Evolutionary conservation across 2,797 vertebrate species (phyloP).

Genomic region (Hydrocynus forskahlii): DNA sequence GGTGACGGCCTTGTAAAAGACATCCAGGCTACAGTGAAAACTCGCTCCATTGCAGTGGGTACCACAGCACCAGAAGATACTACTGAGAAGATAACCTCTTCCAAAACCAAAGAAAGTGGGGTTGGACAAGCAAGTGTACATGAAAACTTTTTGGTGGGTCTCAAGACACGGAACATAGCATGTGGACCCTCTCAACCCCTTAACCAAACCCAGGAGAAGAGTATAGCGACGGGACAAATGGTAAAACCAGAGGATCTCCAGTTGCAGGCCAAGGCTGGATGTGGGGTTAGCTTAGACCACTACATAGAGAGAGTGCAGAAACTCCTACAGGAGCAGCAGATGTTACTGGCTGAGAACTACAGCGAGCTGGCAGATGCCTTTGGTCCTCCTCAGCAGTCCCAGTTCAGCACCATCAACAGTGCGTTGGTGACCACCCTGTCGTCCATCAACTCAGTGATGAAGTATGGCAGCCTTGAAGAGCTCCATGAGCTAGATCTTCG

Average conservation of each 20-base stretch:
- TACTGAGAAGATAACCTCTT: constrained; percentile 50
- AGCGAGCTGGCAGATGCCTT: constrained; percentile 94
- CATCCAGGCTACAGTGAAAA: constrained; percentile 73
- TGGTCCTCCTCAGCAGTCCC: constrained; percentile 89
- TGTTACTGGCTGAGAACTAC: constrained; percentile 94
- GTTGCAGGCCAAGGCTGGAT: constrained; percentile 60
- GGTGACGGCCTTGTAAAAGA: constrained; percentile 95
- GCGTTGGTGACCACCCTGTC: constrained; percentile 94
- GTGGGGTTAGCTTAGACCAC: constrained; percentile 84
- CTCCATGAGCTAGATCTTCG: constrained; percentile 69
- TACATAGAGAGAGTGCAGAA: constrained; percentile 95
- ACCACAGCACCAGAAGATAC: constrained; percentile 77
- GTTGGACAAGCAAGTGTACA: constrained; percentile 85
- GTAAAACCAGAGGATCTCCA: constrained; percentile 26
- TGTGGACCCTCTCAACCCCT: constrained; percentile 82
- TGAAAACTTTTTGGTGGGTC: constrained; percentile 91
- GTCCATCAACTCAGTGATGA: constrained; percentile 94
- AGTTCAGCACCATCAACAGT: constrained; percentile 95
- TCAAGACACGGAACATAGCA: constrained; percentile 93
- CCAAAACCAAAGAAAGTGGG: constrained; percentile 91
- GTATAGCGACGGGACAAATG: constrained; percentile 10
- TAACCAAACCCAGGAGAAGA: constrained; percentile 46
- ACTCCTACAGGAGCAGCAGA: constrained; percentile 94
- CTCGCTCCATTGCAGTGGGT: constrained; percentile 87
- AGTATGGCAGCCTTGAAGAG: constrained; percentile 86